These are phyloP conservation scores for Phalanger gymnotis DNA, from an alignment of 2,797 vertebrate genomes.

Conservation along the genomic window DNA sequence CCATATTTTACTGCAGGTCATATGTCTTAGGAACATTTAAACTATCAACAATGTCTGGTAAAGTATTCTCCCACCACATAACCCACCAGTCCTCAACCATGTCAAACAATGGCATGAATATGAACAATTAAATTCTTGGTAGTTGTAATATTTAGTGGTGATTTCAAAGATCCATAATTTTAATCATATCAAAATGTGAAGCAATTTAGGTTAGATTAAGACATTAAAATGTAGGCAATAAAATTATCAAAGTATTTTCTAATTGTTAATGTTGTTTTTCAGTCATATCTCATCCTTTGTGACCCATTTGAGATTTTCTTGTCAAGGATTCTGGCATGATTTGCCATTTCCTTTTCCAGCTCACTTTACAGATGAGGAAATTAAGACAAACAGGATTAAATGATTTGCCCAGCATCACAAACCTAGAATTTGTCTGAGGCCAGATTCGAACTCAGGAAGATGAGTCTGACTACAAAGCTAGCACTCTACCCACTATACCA, in stretches of 20 bases:
- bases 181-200: conserved; percentile 29
- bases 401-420: neutral
- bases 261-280: neutral
- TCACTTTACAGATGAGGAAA: neutral
- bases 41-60: conserved; percentile 78
- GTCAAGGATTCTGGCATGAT: neutral
- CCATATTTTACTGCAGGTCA: conserved; percentile 73
- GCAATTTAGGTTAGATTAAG: conserved; percentile 32
- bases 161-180: conserved; percentile 80
- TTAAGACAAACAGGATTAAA: neutral
- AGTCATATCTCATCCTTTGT: neutral
- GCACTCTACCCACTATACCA: neutral
- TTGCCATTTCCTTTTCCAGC: neutral
- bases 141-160: conserved; percentile 75
- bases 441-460: neutral
- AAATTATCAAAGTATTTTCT: neutral
- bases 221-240: neutral
- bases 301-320: neutral
- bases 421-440: neutral
- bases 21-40: conserved; percentile 73
- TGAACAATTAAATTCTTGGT: conserved; percentile 79
- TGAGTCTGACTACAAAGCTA: neutral
- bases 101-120: conserved; percentile 80
- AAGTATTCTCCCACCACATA: conserved; percentile 85
- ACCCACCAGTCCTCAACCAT: conserved; percentile 77